Evolutionary conservation across 2,888 invertebrate genomes (phyloP).

Genomic region (Ochropleura plecta): DNA sequence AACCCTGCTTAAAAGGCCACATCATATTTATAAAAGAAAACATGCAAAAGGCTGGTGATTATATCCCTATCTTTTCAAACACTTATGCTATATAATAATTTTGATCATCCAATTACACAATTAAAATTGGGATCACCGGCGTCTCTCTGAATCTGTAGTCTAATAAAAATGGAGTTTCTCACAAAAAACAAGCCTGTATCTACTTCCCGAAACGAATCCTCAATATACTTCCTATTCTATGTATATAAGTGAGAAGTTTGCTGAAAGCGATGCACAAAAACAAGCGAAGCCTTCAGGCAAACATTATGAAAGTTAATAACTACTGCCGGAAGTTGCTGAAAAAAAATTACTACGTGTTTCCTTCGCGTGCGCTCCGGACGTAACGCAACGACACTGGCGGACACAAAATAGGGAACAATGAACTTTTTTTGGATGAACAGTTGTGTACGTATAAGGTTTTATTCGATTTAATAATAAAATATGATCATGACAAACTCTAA

Average conservation of each 20-base stretch:
- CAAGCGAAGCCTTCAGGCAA: slow-evolving; percentile 61
- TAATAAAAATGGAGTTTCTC: slow-evolving; percentile 1
- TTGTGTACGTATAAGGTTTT: neutral
- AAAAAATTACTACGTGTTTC: slow-evolving; percentile 62
- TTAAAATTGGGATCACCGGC: neutral
- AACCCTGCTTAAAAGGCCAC: neutral
- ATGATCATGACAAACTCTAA: no score
- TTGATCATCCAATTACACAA: no score
- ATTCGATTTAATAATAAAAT: no score
- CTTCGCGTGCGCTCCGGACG: slow-evolving; percentile 65
- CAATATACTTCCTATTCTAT: slow-evolving; percentile 47
- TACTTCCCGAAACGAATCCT: slow-evolving; percentile 23
- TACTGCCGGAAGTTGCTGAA: slow-evolving; percentile 69
- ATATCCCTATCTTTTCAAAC: neutral
- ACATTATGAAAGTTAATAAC: slow-evolving; percentile 72
- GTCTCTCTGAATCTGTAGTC: neutral
- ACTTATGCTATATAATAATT: neutral
- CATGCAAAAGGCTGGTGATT: no score
- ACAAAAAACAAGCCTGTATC: slow-evolving; percentile 2
- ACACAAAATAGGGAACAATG: slow-evolving; percentile 17
- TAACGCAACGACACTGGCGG: slow-evolving; percentile 54
- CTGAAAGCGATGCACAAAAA: slow-evolving; percentile 64
- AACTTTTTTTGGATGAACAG: neutral
- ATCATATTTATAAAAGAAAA: no score
- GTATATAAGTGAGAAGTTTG: slow-evolving; percentile 31